Conservation (phyloP, 2,113 vertebrate species). For the Caloenas nicobarica region DNA sequence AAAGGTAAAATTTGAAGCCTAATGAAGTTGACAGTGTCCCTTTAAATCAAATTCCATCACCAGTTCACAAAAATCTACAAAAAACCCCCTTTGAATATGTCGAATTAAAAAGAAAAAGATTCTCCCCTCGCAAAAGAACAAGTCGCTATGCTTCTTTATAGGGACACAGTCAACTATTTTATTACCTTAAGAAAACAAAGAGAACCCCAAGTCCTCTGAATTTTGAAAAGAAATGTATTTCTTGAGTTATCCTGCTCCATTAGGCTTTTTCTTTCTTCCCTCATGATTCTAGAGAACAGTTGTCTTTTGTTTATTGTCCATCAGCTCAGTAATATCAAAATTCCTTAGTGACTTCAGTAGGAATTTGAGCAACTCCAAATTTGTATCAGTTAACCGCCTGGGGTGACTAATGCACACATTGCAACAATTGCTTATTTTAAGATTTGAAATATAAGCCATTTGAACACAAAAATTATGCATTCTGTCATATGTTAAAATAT, state of each 20-base stretch:
- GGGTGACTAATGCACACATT: not conserved
- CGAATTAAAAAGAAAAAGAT: slow-evolving; percentile 26
- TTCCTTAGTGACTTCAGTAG: not conserved
- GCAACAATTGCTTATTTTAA: not conserved
- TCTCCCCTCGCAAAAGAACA: not conserved
- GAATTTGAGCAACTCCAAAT: not conserved
- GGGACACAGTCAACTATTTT: slow-evolving; percentile 37
- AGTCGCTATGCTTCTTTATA: not conserved
- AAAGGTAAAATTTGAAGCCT: slow-evolving; percentile 52
- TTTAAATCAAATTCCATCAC: slow-evolving; percentile 56
- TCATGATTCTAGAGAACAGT: not conserved
- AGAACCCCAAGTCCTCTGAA: not conserved
- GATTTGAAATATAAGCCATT: not conserved
- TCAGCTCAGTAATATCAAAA: not conserved
- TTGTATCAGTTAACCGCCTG: not conserved
- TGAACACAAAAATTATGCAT: not conserved
- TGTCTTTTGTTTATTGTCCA: slow-evolving; percentile 40
- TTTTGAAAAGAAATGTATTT: not conserved
- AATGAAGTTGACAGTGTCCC: slow-evolving; percentile 34
- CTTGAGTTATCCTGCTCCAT: not conserved
- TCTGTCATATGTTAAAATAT: not conserved
- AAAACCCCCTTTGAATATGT: slow-evolving; percentile 3
- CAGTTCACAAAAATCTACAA: slow-evolving; percentile 43
- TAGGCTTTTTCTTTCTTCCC: not conserved
- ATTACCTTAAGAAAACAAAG: not conserved